These are phyloP conservation scores for Cottoperca gobio DNA, from an alignment of 2,797 vertebrate species.

Conservation along the genomic window DNA sequence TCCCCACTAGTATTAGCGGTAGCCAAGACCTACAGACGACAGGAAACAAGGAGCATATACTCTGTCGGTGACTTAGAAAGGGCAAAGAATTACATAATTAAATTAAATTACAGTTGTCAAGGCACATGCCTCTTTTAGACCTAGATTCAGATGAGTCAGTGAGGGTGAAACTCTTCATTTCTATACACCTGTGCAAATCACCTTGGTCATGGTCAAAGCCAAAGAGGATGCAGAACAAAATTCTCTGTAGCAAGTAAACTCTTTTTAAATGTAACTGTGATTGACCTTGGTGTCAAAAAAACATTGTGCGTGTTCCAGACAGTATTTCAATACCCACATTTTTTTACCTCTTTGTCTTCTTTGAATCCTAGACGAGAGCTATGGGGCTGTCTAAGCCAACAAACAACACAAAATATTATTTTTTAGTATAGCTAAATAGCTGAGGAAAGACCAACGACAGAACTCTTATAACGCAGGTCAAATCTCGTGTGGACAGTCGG, in stretches of 20 bases:
- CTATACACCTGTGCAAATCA: neutral
- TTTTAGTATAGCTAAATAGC: neutral
- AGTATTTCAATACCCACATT: neutral
- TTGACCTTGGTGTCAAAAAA: neutral
- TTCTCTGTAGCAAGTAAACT: neutral
- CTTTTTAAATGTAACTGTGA: neutral
- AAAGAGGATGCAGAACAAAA: neutral
- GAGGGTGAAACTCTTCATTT: constrained; percentile 11
- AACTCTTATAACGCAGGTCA: constrained; percentile 7
- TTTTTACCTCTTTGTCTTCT: neutral
- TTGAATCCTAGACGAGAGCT: neutral
- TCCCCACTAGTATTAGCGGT: constrained; percentile 38
- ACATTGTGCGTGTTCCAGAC: neutral
- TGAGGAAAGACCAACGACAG: neutral
- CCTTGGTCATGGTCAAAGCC: neutral
- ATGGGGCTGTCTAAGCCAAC: neutral
- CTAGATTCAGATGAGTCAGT: constrained; percentile 27
- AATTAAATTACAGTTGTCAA: neutral
- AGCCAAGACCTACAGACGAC: constrained; percentile 26
- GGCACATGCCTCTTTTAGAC: neutral
- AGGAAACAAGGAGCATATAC: constrained; percentile 22
- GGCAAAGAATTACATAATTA: constrained; percentile 4
- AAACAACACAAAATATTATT: neutral
- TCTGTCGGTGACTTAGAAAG: constrained; percentile 1
- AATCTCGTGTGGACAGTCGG: neutral